These are phyloP conservation scores for Rapana venosa DNA, from an alignment of 2,888 invertebrate species.

Conservation along the genomic window DNA sequence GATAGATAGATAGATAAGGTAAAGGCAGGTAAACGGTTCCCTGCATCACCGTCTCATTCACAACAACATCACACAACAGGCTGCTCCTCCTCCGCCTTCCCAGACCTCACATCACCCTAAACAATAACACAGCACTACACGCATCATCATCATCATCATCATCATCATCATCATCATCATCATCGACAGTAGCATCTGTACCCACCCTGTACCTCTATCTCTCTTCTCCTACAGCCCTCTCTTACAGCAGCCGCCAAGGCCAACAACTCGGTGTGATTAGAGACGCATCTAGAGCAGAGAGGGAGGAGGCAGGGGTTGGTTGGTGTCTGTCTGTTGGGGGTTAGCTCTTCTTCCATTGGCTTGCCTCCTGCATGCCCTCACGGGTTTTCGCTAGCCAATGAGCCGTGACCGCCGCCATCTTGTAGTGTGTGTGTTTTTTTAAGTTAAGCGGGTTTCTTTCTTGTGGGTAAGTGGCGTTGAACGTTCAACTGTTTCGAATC, in stretches of 20 bases:
- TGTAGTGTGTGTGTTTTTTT: too few species aligned
- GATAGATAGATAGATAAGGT: too few species aligned
- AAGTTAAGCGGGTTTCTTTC: too few species aligned
- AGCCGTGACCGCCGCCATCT: slow-evolving; percentile 17
- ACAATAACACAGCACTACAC: not conserved
- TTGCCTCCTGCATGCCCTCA: not conserved
- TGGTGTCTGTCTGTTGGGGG: not conserved
- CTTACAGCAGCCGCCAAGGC: not conserved
- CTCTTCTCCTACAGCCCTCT: too few species aligned
- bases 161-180: slow-evolving; percentile 2
- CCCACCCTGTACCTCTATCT: not conserved
- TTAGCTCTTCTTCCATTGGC: too few species aligned
- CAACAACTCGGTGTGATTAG: not conserved
- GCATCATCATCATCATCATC: slow-evolving; percentile 6
- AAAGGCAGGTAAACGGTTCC: not conserved
- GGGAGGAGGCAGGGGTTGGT: not conserved
- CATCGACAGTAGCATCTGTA: too few species aligned
- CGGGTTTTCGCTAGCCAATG: not conserved
- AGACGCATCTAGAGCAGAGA: not conserved
- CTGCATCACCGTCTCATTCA: not conserved
- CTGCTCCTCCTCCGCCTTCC: not conserved
- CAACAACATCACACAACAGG: not conserved
- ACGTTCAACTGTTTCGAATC: too few species aligned
- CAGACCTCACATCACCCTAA: not conserved
- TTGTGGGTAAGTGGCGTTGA: too few species aligned